Evolutionary conservation across 1,140 invertebrate genomes (phyloP), one percentile per base, ranked within the genome.

Genomic region (Gryllus bimaculatus): DNA sequence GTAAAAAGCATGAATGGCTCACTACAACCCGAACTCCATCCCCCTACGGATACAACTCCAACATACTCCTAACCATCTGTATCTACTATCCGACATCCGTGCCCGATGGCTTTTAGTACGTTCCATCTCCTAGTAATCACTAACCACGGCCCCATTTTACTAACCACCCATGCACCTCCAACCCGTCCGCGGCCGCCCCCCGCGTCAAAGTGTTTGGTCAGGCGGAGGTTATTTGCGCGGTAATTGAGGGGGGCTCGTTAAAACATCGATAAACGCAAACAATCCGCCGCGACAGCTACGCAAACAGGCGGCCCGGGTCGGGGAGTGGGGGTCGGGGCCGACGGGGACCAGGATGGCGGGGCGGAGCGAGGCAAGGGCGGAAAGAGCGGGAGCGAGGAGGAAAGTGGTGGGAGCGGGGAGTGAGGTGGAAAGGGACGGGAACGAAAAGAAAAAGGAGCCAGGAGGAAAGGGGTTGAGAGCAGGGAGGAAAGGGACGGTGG

Each of bases 211-310:
- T 10, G 54, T 10, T 66, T 66, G 54, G 10, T 66, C 10, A 66
- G 18, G 54, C 54, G 54, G 54, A 66, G 54, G 54, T 13, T 66
- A 66, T 66, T 13, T 66, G 10, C 18, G 54, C 54, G 54, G 54
- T 66, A 66, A 66, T 66, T 66, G 54, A 66, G 54, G 54, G 26
- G 54, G 54, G 10, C 54, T 66, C 54, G 54, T 66, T 66, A 66
- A 66, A 66, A 66, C 18, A 66, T 66, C 54, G 54, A 66, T 66
- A 66, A 66, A 66, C 54, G 54, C 54, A 66, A 66, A 66, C 54
- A 66, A 66, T 66, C 10, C 54, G 54, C 54, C 2, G 54, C 54
- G 18, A 66, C 54, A 13, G 54, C 54, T 13, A 66, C 54, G 54
- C 18, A 66, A 66, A 66, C 54, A 66, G 18, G 54, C 54, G 54